phyloP scores from a whole-genome alignment of 64 coral and sea anemone species.

The Orbicella faveolata region DNA sequence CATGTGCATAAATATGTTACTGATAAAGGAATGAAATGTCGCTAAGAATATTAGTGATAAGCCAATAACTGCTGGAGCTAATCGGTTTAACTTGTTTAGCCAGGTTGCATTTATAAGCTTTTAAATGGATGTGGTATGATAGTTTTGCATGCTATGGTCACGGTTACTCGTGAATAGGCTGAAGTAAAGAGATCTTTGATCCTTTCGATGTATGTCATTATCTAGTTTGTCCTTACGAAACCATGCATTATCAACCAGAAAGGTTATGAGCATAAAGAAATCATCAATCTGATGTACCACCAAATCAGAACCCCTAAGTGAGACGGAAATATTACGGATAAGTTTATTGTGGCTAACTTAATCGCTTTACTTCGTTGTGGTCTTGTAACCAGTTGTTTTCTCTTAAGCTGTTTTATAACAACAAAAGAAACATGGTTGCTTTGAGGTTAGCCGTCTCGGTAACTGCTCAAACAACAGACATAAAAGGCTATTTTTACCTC shows the following conservation, averaged over 20 bases:
- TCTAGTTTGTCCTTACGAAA: too few relatives aligned
- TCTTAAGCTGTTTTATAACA: not conserved
- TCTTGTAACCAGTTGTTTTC: not conserved
- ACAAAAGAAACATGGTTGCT: not conserved
- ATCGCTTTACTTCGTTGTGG: too few relatives aligned
- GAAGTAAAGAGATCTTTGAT: not conserved
- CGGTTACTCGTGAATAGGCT: not conserved
- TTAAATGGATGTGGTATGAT: not conserved
- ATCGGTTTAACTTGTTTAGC: not conserved
- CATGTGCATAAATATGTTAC: not conserved
- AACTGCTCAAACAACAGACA: not conserved
- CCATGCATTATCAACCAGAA: too few relatives aligned
- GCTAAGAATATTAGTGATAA: not conserved
- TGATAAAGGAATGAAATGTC: not conserved
- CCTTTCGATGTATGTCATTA: not conserved
- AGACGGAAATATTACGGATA: not conserved
- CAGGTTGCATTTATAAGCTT: not conserved
- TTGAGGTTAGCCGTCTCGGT: not conserved
- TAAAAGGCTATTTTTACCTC: too few relatives aligned
- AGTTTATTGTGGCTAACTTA: not conserved
- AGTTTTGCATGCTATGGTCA: not conserved
- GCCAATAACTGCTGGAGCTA: not conserved
- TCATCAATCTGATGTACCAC: too few relatives aligned
- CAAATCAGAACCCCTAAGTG: not conserved
- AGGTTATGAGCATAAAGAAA: too few relatives aligned